Base-by-base conservation (phyloP, 2,797 vertebrate species). In the Telmatherina bonti region DNA sequence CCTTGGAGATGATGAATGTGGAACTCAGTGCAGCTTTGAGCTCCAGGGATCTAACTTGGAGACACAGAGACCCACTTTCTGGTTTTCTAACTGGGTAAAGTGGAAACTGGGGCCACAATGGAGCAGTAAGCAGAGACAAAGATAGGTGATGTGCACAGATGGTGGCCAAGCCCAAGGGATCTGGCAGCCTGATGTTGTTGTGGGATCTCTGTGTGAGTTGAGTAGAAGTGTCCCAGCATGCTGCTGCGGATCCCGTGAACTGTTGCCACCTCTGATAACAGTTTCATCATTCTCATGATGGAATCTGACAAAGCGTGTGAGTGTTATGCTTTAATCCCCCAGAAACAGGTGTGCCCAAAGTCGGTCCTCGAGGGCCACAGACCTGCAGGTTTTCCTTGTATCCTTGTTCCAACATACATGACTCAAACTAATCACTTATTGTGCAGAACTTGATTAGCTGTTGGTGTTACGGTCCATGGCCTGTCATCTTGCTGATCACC, bases 1-100 rank as follows among this genome's bases (percentile, higher is more conserved):
- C 87, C 86, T 86, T 61, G 64, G 72, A 81, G 56, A 88, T 90
- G 87, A 91, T 90, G 62, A 88, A 91, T 91, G 90, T 85, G 66
- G 58, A 62, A 70, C 80, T 88, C 70, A 38, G 65, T 18, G 64
- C 27, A 74, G 79, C 73, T 68, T 74, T 80, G 63, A 78, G 83
- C 88, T 89, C 88, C 76, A 62, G 87, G 88, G 82, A 91, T 89
- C 67, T 62, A 74, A 88, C 78, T 86, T 71, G 33, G 72, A 88
- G 73, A 89, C 87, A 64, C 24, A 5, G 65, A 91, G 85, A 89
- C 88, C 88, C 82, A 91, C 78, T 90, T 91, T 88, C 74, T 53
- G 15, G 45, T 38, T 78, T 77, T 81, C 67, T 81, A 81, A 66
- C 49, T 10, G 20, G 59, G 72, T 64, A 45, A 80, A 82, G 72